Conservation (phyloP, 2,113 vertebrate species). For the Sphaerodactylus townsendi region DNA sequence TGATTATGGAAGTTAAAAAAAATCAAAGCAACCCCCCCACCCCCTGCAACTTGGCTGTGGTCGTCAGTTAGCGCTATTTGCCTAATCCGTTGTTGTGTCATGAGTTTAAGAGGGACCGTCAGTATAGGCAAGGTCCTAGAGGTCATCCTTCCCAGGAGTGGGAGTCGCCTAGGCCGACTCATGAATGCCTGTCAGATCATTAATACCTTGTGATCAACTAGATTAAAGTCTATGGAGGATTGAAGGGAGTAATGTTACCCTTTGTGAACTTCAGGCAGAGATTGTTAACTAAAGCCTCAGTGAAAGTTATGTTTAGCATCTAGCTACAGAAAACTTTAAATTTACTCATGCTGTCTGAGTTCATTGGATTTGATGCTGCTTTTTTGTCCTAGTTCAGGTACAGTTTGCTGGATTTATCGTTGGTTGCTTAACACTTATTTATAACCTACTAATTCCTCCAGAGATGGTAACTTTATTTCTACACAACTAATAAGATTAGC, state of each 20-base stretch:
- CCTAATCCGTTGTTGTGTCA: not conserved
- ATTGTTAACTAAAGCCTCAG: not conserved
- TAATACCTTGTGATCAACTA: not conserved
- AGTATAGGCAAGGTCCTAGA: no score
- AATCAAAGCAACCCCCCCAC: no score
- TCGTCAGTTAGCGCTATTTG: no score
- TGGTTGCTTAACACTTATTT: not conserved
- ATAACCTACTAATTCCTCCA: not conserved
- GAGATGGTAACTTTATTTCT: not conserved
- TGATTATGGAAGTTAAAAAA: no score
- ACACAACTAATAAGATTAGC: no score
- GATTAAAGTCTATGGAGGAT: not conserved
- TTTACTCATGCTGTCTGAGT: not conserved
- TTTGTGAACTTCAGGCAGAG: not conserved
- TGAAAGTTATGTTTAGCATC: not conserved
- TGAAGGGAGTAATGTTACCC: not conserved
- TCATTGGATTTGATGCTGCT: not conserved
- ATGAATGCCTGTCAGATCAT: not conserved
- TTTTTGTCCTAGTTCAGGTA: not conserved
- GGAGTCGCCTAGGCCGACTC: not conserved
- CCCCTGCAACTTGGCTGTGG: no score
- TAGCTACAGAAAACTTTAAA: not conserved
- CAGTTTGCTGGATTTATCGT: not conserved
- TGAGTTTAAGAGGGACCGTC: no score
- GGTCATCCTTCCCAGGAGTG: not conserved